Base-by-base conservation (phyloP, 2,888 invertebrate species). In the Eristalis intricaria region DNA sequence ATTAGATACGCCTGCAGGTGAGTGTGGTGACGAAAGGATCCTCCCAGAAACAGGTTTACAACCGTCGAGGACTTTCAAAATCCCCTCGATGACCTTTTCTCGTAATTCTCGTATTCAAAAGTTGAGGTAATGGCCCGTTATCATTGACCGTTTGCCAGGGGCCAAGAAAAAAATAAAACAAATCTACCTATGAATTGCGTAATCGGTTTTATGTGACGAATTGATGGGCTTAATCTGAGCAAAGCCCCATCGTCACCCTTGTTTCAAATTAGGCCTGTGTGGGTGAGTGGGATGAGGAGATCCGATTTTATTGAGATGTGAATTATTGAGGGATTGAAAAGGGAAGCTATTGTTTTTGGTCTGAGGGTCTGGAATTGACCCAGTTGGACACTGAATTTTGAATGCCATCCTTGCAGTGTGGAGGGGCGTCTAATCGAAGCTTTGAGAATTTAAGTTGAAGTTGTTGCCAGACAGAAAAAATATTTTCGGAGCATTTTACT, bases 181-280 rank as follows among this genome's bases (percentile, higher is more conserved):
- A 8, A 50, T 50, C 50, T 50, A 19, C 50, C 50, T 50, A 50
- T 7, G 50, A 50, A 50, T 19, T 26, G 40, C 69, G 40, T 65
- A 64, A 65, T 71, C 60, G 70, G 76, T 60, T 69, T 76, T 50
- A 23, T 26, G 58, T 65, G 40, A 38, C 35, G 32, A 69, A 43
- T 70, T 65, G 63, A 69, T 64, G 75, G 69, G 64, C 75, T 81
- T 64, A 56, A 68, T 29, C 8, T 64, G 40, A 40, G 38, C 29
- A 64, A 64, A 19, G 19, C 15, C 19, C 65, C 75, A 22, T 64
- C 26, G 69, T 65, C 69, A 60, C 60, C 29, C 60, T 68, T n/a
- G 50, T 5, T 50, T 50, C 2, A 19, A 50, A 50, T 50, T 50
- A 10, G 50, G 8, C 19, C 19, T 8, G n/a, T 19, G n/a, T n/a